Evolutionary conservation across 2,888 invertebrate genomes (phyloP), one percentile per base, ranked within the genome.

Genomic region (Mythimna loreyi): DNA sequence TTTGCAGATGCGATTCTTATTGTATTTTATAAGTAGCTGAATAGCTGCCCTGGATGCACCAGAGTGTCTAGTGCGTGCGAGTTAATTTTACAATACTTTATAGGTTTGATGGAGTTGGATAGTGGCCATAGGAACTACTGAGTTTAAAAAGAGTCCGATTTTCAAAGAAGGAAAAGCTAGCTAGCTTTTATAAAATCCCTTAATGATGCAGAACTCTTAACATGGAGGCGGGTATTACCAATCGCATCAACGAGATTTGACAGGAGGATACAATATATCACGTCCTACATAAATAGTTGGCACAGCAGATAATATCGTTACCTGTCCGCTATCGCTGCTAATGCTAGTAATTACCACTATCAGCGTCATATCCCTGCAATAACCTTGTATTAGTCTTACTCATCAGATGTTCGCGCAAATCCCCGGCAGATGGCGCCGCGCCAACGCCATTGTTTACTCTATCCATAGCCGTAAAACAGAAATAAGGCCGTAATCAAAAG

Each of bases 371-470:
- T 87, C 85, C 85, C 86, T 82, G 66, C 84, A 83, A 80, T 90
- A 89, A 88, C 91, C 92, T 91, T 91, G 89, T 64, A 79, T 87
- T 86, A 85, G 80, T 87, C 88, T 87, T 86, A 85, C 80, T 87
- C 88, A 88, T 86, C 83, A 80, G 64, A 71, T 78, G 77, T 77
- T 78, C 76, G 57, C 75, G 84, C 82, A 79, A 82, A 90, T 90
- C 77, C 68, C 81, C 80, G 73, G 70, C 90, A 91, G 90, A 89
- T 94, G 93, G 92, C 92, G 81, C 76, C 71, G 72, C 83, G 91
- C 94, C 92, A 93, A 84, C 80, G 76, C 79, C 82, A 87, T 91
- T 93, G 92, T 93, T 91, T 93, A 93, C 88, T 86, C 77, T 85
- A 85, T 66, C 84, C 84, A 83, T 85, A 86, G 87, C 88, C 84